These are phyloP conservation scores for Typhlichthys eigenmanni DNA, from an alignment of 2,797 vertebrate species.

Conservation along the genomic window DNA sequence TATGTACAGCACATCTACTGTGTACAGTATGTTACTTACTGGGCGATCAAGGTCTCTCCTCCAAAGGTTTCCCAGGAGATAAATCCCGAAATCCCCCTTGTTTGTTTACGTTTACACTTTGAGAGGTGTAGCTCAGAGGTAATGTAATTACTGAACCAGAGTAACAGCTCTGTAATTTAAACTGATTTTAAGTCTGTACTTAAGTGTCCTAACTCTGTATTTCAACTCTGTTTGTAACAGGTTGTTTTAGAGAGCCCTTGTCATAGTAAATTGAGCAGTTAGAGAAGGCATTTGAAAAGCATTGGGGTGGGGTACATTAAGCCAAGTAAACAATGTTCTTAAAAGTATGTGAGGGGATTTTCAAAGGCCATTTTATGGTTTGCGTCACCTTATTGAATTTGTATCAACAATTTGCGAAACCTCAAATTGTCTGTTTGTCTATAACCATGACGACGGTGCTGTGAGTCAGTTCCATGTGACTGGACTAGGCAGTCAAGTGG, in stretches of 20 bases:
- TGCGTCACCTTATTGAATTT: constrained; percentile 43
- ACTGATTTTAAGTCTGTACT: too few relatives aligned
- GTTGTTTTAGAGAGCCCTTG: background rate
- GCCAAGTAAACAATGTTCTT: background rate
- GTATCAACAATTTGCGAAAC: constrained; percentile 44
- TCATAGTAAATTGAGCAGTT: too few relatives aligned
- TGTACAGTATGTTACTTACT: too few relatives aligned
- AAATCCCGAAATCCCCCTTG: constrained; percentile 2
- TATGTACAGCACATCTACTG: too few relatives aligned
- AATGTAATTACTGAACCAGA: constrained; percentile 36
- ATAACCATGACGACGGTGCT: constrained; percentile 38
- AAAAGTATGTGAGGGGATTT: background rate
- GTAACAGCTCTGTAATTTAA: constrained; percentile 44
- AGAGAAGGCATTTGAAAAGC: too few relatives aligned
- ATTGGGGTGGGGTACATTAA: constrained; percentile 1
- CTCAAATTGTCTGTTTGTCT: constrained; percentile 55
- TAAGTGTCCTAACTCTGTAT: background rate
- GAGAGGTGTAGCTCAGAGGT: constrained; percentile 32
- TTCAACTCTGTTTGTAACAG: constrained; percentile 32
- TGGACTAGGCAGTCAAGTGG: constrained; percentile 48
- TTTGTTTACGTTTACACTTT: constrained; percentile 39
- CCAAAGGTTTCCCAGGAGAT: constrained; percentile 9
- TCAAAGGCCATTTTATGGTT: constrained; percentile 1
- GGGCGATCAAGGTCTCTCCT: background rate
- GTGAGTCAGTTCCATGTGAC: constrained; percentile 56